phyloP scores from a whole-genome alignment of 2,888 invertebrate genomes.

The Dione juno region DNA sequence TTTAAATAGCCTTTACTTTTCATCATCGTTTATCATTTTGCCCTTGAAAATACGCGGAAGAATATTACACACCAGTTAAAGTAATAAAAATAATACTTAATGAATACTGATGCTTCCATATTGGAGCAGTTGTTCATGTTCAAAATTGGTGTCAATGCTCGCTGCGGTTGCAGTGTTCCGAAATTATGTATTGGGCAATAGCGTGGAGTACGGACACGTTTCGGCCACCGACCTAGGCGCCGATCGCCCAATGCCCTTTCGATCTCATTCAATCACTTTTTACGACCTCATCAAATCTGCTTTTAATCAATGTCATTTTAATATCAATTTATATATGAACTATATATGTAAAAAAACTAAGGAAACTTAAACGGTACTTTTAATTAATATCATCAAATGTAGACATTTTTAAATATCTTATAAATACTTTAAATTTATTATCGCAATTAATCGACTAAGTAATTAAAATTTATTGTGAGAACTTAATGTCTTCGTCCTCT shows the following conservation, averaged over 20 bases:
- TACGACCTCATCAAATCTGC: slow-evolving; percentile 44
- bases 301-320: neutral
- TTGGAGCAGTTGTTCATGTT: slow-evolving; percentile 66
- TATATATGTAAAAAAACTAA: neutral
- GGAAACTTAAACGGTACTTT: neutral
- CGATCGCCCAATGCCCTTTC: slow-evolving; percentile 63
- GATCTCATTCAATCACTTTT: slow-evolving; percentile 66
- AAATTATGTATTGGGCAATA: slow-evolving; percentile 79
- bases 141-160: slow-evolving; percentile 81
- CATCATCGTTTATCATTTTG: neutral
- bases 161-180: slow-evolving; percentile 81
- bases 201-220: slow-evolving; percentile 49
- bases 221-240: slow-evolving; percentile 60
- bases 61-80: neutral
- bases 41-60: neutral
- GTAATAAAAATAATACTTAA: slow-evolving; percentile 35
- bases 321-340: neutral
- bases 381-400: neutral
- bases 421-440: neutral
- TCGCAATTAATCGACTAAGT: slow-evolving; percentile 6
- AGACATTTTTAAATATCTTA: neutral
- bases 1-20: neutral
- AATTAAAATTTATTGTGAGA: slow-evolving; percentile 20
- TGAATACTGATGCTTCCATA: slow-evolving; percentile 54
- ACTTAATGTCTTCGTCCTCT: slow-evolving; percentile 21